phyloP scores from a whole-genome alignment of 2,888 invertebrate species.

The Limenitis camilla region DNA sequence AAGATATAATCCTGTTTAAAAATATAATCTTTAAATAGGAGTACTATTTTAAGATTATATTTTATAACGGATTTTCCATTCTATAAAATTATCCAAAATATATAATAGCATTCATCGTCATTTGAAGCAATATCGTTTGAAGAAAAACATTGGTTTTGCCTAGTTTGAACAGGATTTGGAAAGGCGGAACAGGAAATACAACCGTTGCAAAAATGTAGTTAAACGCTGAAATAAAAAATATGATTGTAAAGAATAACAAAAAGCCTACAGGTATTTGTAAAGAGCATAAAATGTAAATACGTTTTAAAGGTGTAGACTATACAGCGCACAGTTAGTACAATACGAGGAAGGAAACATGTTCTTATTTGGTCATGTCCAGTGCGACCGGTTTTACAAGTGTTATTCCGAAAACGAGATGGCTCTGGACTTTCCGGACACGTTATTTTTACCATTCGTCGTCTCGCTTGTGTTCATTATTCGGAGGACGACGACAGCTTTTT shows the following conservation, averaged over 20 bases:
- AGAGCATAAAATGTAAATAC: not conserved
- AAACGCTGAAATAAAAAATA: not conserved
- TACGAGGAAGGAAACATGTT: constrained; percentile 70
- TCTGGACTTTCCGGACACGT: constrained; percentile 64
- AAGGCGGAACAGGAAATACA: constrained; percentile 17
- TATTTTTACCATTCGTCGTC: constrained; percentile 37
- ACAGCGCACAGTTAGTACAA: constrained; percentile 32
- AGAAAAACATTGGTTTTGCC: too few species aligned
- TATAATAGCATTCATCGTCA: too few species aligned
- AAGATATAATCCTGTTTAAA: too few species aligned
- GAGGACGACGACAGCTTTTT: constrained; percentile 52
- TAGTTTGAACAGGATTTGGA: constrained; percentile 14
- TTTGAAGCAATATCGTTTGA: too few species aligned
- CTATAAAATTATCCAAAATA: too few species aligned
- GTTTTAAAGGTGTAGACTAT: constrained; percentile 9
- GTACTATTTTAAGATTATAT: too few species aligned
- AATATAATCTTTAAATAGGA: too few species aligned
- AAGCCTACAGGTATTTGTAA: not conserved
- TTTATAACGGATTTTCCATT: too few species aligned
- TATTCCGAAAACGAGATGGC: constrained; percentile 69
- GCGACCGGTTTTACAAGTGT: constrained; percentile 69
- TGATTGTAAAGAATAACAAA: constrained; percentile 2
- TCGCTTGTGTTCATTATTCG: constrained; percentile 40
- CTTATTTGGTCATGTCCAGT: constrained; percentile 56
- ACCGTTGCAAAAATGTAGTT: constrained; percentile 1